Evolutionary conservation across 2,113 vertebrate species (phyloP), one percentile per base, ranked within the genome.

Genomic region (Notiomystis cincta): DNA sequence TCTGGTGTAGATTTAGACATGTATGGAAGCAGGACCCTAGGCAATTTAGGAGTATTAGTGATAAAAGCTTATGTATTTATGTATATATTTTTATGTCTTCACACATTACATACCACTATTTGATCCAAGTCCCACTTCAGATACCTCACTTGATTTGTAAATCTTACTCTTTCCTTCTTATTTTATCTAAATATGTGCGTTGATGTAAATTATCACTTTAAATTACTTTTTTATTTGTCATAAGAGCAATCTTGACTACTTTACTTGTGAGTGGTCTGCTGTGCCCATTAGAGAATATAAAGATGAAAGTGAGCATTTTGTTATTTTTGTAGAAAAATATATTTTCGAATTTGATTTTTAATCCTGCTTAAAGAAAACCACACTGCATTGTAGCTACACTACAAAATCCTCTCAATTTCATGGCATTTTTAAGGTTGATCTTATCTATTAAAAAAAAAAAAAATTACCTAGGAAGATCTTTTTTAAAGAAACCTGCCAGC

Each of bases 171-270:
- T 95, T 50, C 23, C 42, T 71, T 75, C 61, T 47, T 70, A 58
- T 73, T 92, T 91, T 95, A 73, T 48, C 64, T 56, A 66, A 54
- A 60, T 62, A 64, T 67, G 35, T 0, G 3, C 67, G 15, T 48
- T 89, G 70, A 56, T 86, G 83, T 64, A 84, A 95, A 87, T 88
- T 73, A 91, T 84, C 75, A 27, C 25, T 86, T 91, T 79, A 82
- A 83, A 76, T 87, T 91, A 48, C 53, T 51, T 70, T 79, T 91
- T 73, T 90, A 62, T 85, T 89, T 93, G 67, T 44, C 7, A 7
- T 87, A 37, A 84, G 40, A 75, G 20, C 23, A 53, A 33, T 90
- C 51, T 89, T 88, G 57, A 70, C 72, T 76, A n/a, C 19, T 80
- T 79, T 90, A n/a, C 19, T 77, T 75, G 61, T 17, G 30, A 81